phyloP scores from a whole-genome alignment of 2,888 invertebrate genomes.

The Megastigmus dorsalis region DNA sequence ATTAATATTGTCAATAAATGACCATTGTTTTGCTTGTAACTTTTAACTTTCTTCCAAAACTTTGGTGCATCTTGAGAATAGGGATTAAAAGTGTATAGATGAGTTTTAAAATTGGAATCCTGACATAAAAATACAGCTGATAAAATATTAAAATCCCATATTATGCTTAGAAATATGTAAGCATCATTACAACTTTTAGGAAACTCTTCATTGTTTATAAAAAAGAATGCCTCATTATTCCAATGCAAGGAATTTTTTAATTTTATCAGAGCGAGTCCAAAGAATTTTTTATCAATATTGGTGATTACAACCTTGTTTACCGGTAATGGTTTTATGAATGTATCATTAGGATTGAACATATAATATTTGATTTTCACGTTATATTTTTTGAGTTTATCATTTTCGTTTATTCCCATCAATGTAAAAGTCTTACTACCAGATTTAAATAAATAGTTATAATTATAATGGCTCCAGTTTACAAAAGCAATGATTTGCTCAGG shows the following conservation, averaged over 20 bases:
- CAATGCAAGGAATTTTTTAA: conserved; percentile 1
- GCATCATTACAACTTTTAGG: conserved; percentile 1
- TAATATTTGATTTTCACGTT: neutral
- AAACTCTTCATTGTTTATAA: neutral
- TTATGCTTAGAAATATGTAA: neutral
- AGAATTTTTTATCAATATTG: neutral
- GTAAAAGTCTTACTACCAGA: neutral
- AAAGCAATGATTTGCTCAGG: neutral
- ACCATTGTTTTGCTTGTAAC: neutral
- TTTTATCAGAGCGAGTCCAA: conserved; percentile 10
- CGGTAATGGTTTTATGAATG: neutral
- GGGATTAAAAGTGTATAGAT: conserved; percentile 9
- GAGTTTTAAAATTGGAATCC: neutral
- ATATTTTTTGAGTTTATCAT: conserved; percentile 4
- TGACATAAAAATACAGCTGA: conserved; percentile 17
- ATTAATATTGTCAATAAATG: neutral
- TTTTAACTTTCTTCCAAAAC: neutral
- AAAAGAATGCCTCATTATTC: neutral
- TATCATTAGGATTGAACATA: neutral
- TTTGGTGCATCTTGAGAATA: neutral
- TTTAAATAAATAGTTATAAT: neutral
- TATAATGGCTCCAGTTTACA: conserved; percentile 16
- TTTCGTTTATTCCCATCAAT: conserved; percentile 9
- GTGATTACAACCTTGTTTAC: neutral
- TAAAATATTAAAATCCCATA: conserved; percentile 7